phyloP scores from a whole-genome alignment of 2,888 invertebrate species.

The Schizotus pectinicornis region DNA sequence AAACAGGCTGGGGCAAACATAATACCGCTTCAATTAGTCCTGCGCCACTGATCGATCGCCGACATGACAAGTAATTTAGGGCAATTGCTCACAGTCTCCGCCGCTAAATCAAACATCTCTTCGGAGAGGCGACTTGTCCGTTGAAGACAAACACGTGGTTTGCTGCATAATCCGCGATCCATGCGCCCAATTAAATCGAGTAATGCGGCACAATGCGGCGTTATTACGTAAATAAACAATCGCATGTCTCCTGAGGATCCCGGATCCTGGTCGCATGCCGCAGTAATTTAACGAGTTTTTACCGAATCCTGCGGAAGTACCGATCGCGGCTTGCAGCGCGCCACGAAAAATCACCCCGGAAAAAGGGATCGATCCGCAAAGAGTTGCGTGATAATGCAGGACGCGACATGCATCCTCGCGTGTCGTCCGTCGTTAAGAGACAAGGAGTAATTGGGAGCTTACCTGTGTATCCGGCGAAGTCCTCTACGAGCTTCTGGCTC shows the following conservation, averaged over 20 bases:
- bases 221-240: constrained; percentile 20
- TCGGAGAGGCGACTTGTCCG: constrained; percentile 27
- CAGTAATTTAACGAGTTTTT: constrained; percentile 38
- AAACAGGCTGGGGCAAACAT: constrained; percentile 16
- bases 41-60: constrained; percentile 41
- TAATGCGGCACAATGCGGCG: constrained; percentile 24
- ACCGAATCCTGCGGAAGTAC: constrained; percentile 39
- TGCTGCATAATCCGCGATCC: neutral
- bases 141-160: constrained; percentile 23
- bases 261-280: constrained; percentile 37
- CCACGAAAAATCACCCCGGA: neutral
- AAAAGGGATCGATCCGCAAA: constrained; percentile 8
- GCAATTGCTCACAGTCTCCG: constrained; percentile 42
- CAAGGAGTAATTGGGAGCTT: constrained; percentile 19
- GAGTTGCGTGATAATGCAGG: constrained; percentile 22
- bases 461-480: constrained; percentile 57
- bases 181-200: constrained; percentile 16
- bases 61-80: constrained; percentile 40
- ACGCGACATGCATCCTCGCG: constrained; percentile 18
- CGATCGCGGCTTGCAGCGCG: constrained; percentile 26
- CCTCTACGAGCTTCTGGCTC: constrained; percentile 68
- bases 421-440: constrained; percentile 12
- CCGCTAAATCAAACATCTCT: constrained; percentile 38
- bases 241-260: constrained; percentile 33
- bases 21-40: constrained; percentile 41